These are phyloP conservation scores for Lepus timidus DNA, from an alignment of 2,113 vertebrate species.

Conservation along the genomic window DNA sequence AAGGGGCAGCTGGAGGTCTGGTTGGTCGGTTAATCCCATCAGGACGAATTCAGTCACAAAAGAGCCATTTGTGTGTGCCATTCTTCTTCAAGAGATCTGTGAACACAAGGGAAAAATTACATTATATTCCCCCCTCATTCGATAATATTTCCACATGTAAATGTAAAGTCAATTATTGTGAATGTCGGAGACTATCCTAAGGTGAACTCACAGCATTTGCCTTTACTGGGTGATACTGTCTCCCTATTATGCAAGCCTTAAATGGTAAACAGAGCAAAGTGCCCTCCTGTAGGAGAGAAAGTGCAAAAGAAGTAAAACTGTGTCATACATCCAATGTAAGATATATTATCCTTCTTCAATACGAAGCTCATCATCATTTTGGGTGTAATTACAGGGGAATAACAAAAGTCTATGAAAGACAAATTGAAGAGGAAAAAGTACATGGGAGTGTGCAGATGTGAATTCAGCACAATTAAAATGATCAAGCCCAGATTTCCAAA, in stretches of 20 bases:
- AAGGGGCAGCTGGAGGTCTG: background rate
- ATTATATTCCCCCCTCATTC: no score
- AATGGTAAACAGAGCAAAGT: background rate
- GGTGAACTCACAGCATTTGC: accelerated
- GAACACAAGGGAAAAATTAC: background rate
- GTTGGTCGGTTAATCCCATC: background rate
- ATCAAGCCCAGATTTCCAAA: conserved; percentile 41
- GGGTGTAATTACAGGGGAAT: conserved; percentile 62
- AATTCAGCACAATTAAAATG: conserved; percentile 42
- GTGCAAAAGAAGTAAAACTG: conserved; percentile 43
- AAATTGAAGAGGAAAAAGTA: conserved; percentile 72
- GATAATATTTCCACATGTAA: no score
- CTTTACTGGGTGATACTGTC: background rate
- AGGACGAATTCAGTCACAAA: conserved; percentile 34
- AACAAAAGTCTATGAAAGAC: conserved; percentile 64
- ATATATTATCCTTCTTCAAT: conserved; percentile 57
- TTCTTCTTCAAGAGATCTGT: background rate
- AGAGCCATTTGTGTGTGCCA: background rate
- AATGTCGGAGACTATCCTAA: background rate
- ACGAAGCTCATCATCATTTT: conserved; percentile 69
- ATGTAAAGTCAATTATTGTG: no score
- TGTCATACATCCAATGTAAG: background rate
- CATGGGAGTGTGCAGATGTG: conserved; percentile 66
- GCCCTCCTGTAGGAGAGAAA: no score
- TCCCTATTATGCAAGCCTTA: background rate